A percentile compares a stretch with the other conserved stretches of the same genome.
Evolutionary conservation across 2,113 vertebrate species (phyloP).

Genomic region (Pelodiscus sinensis): DNA sequence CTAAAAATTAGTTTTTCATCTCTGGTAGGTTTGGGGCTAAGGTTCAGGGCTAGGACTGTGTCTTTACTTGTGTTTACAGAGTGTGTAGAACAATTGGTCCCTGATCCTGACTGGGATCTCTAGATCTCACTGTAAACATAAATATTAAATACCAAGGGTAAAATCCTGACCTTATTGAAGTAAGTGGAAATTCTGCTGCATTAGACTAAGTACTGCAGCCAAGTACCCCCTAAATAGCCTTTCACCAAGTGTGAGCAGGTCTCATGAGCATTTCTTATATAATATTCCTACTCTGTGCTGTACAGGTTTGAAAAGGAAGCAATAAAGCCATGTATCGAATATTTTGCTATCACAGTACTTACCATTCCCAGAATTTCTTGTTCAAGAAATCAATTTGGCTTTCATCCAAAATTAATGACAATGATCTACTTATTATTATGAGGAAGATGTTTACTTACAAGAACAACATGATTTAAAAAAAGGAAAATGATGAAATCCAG

Average conservation of each 20-base stretch:
- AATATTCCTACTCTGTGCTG: not conserved
- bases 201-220: not conserved
- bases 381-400: not conserved
- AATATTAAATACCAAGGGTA: constrained; percentile 2
- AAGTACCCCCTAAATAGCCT: not conserved
- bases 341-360: not conserved
- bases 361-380: not conserved
- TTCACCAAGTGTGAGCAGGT: not conserved
- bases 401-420: not conserved
- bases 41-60: not conserved
- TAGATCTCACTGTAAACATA: not conserved
- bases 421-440: not conserved
- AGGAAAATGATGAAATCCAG: not conserved
- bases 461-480: not conserved
- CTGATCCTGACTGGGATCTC: constrained; percentile 6
- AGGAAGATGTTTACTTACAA: constrained; percentile 23
- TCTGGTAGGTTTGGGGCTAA: not conserved
- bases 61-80: not conserved
- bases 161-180: not conserved
- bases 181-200: not conserved
- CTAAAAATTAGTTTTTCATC: constrained; percentile 15
- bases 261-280: not conserved
- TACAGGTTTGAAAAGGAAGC: not conserved
- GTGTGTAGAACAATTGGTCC: not conserved
- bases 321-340: not conserved